A percentile compares a stretch with the other conserved stretches of the same genome.
Evolutionary conservation across 2,113 vertebrate genomes (phyloP).

Genomic region (Dipodomys merriami): DNA sequence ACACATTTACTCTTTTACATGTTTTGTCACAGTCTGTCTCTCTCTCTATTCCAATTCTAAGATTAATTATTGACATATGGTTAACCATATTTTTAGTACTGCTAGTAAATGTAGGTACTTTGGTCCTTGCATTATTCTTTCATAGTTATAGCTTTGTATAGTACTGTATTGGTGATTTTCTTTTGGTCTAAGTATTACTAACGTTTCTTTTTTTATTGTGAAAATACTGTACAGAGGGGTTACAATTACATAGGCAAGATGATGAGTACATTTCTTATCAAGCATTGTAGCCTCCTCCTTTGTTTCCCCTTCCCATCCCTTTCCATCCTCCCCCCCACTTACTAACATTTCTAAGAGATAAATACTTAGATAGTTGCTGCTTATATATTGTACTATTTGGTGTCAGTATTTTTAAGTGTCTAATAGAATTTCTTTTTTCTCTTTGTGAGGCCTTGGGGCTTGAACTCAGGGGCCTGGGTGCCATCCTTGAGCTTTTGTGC

Average conservation of each 20-base stretch:
- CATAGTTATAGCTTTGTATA: neutral
- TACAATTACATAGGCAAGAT: too few relatives aligned
- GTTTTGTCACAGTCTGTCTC: conserved; percentile 23
- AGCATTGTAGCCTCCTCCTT: too few relatives aligned
- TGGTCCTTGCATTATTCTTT: neutral
- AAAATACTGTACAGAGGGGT: too few relatives aligned
- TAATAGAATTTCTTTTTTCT: neutral
- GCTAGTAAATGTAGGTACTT: conserved; percentile 32
- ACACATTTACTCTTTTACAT: neutral
- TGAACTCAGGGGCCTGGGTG: too few relatives aligned
- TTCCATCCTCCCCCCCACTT: too few relatives aligned
- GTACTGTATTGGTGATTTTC: neutral
- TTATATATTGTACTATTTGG: neutral
- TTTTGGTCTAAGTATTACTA: neutral
- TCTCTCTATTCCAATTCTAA: neutral
- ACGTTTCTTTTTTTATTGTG: too few relatives aligned
- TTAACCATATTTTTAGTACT: conserved; percentile 47
- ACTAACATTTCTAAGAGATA: neutral
- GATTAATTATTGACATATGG: conserved; percentile 9
- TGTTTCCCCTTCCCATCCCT: too few relatives aligned
- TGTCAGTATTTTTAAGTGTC: neutral
- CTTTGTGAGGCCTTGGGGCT: too few relatives aligned
- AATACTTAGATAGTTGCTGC: neutral
- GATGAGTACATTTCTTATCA: too few relatives aligned
- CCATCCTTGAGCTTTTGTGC: too few relatives aligned